phyloP scores from a whole-genome alignment of 2,888 invertebrate species.

The Sipha maydis region DNA sequence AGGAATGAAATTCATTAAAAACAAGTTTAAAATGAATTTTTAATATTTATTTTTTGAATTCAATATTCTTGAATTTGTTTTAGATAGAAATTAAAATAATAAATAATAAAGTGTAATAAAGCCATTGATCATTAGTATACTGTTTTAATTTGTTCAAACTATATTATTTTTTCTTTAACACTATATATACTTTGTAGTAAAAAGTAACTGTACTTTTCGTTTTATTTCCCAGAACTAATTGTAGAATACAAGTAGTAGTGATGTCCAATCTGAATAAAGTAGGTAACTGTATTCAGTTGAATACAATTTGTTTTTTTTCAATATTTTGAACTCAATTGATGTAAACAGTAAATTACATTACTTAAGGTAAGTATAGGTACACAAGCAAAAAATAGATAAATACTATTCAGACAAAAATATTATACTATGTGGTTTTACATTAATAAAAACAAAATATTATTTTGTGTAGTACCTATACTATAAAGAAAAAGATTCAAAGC shows the following conservation, averaged over 20 bases:
- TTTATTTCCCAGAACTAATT: slow-evolving; percentile 50
- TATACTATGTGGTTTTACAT: slow-evolving; percentile 17
- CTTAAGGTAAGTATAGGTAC: background rate
- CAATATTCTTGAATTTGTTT: no score
- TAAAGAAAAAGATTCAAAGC: slow-evolving; percentile 2
- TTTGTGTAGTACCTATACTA: background rate
- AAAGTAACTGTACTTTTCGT: slow-evolving; percentile 24
- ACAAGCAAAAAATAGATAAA: background rate
- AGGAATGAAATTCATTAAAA: no score
- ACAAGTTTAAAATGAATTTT: no score
- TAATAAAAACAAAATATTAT: slow-evolving; percentile 22
- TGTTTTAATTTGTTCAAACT: background rate
- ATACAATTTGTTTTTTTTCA: slow-evolving; percentile 13
- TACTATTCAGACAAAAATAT: slow-evolving; percentile 1
- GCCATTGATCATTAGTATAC: background rate
- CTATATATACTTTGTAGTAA: background rate
- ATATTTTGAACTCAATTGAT: slow-evolving; percentile 4
- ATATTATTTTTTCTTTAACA: background rate
- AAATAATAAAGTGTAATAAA: no score
- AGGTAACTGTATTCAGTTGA: slow-evolving; percentile 32
- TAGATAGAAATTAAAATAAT: no score
- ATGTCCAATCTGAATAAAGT: background rate
- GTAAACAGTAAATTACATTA: background rate
- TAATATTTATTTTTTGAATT: no score
- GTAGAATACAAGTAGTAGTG: background rate